Percentiles rank a stretch among this genome's conserved stretches.
Evolutionary conservation across 2,888 invertebrate genomes (phyloP).

Genomic region (Marronus borbonicus): DNA sequence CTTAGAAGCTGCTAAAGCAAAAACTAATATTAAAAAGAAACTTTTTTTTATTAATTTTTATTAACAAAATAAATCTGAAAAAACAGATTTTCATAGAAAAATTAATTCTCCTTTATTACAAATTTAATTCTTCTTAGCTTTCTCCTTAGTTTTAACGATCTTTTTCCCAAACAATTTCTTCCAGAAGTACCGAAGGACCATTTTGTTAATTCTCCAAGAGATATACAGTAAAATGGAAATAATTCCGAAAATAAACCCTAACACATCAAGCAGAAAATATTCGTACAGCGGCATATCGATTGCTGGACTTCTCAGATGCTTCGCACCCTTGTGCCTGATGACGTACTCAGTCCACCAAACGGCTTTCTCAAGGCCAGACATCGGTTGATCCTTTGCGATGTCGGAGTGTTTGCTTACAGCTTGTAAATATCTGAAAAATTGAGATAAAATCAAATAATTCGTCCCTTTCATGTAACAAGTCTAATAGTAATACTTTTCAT

Average conservation of each 20-base stretch:
- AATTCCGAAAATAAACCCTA: slow-evolving; percentile 30
- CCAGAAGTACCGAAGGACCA: slow-evolving; percentile 4
- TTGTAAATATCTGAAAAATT: slow-evolving; percentile 43
- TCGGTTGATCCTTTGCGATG: slow-evolving; percentile 55
- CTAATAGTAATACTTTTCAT: slow-evolving; percentile 49
- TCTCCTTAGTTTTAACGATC: not conserved
- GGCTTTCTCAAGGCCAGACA: slow-evolving; percentile 55
- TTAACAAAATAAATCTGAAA: no score
- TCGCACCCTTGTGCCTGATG: slow-evolving; percentile 55
- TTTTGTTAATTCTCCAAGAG: not conserved
- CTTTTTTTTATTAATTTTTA: no score
- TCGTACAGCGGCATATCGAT: slow-evolving; percentile 55
- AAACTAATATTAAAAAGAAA: no score
- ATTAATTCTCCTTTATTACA: not conserved
- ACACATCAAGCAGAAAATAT: slow-evolving; percentile 56
- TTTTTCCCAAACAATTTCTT: slow-evolving; percentile 7
- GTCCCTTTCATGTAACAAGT: no score
- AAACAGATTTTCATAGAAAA: not conserved
- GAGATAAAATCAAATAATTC: not conserved
- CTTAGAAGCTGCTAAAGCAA: no score
- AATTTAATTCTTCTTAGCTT: slow-evolving; percentile 20
- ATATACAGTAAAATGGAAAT: slow-evolving; percentile 9
- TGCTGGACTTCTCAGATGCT: slow-evolving; percentile 53
- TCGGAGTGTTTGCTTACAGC: slow-evolving; percentile 51
- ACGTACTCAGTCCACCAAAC: slow-evolving; percentile 58